A percentile compares a stretch with the other conserved stretches of the same genome.
Conservation (phyloP, 1,140 invertebrate genomes). For the Drosophila ananassae region DNA sequence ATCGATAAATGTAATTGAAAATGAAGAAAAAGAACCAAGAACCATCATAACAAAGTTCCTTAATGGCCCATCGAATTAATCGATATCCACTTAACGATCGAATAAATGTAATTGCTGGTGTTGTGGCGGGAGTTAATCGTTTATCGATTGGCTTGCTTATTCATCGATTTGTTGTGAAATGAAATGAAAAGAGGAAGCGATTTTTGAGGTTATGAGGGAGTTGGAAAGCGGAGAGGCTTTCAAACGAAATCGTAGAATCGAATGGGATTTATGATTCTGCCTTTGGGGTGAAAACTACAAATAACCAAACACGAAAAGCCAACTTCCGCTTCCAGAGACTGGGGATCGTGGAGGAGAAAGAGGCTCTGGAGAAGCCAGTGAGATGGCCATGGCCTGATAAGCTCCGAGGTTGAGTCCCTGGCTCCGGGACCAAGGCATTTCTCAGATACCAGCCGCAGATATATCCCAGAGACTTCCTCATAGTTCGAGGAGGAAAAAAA, state of each 20-base stretch:
- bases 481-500: constrained; percentile 22
- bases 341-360: not conserved
- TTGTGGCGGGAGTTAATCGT: not conserved
- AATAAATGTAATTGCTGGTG: constrained; percentile 16
- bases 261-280: constrained; percentile 27
- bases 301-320: constrained; percentile 12
- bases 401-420: constrained; percentile 20
- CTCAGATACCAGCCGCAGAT: constrained; percentile 53
- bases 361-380: constrained; percentile 7
- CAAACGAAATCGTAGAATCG: not conserved
- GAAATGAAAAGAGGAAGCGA: not conserved
- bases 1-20: constrained; percentile 49
- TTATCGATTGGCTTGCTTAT: not conserved
- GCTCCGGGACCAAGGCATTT: constrained; percentile 19
- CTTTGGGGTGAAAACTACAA: constrained; percentile 17
- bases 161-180: not conserved
- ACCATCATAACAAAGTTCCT: not conserved
- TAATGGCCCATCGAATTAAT: constrained; percentile 15
- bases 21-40: not conserved
- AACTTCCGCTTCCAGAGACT: constrained; percentile 22
- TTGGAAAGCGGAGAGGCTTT: no score
- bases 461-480: constrained; percentile 58
- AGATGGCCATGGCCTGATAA: constrained; percentile 27
- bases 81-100: constrained; percentile 32
- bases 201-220: not conserved